Conservation (phyloP, 2,888 invertebrate species). For the Penaeus monodon region DNA sequence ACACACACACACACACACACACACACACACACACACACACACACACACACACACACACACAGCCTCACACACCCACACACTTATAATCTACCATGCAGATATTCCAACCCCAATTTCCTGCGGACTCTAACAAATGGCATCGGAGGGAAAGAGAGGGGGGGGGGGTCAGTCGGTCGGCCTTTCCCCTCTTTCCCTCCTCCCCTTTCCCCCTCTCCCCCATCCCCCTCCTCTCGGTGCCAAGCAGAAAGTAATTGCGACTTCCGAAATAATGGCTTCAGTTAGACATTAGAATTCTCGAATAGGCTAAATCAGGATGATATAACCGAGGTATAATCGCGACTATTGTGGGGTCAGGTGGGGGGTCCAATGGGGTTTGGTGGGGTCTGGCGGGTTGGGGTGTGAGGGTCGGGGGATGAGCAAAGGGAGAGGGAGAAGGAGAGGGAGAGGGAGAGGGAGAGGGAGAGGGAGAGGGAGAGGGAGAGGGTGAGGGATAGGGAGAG, state of each 20-base stretch:
- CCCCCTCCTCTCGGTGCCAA: not conserved
- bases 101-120: not conserved
- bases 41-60: not conserved
- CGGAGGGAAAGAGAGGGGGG: not conserved
- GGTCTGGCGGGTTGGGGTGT: not conserved
- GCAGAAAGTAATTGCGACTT: not conserved
- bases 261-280: not conserved
- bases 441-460: not conserved
- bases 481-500: too few species aligned
- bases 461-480: too few species aligned
- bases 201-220: not conserved
- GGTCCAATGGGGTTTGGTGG: too few species aligned
- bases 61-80: not conserved
- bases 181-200: not conserved
- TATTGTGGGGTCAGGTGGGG: too few species aligned
- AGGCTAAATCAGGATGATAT: too few species aligned
- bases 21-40: constrained; percentile 12
- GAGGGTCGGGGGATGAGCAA: not conserved
- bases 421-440: not conserved
- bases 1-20: constrained; percentile 16
- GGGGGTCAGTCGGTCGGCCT: not conserved
- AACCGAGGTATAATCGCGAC: too few species aligned
- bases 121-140: not conserved
- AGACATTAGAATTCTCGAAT: not conserved
- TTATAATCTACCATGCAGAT: not conserved